Conservation (phyloP, 2,888 invertebrate species). For the Elysia crispata region DNA sequence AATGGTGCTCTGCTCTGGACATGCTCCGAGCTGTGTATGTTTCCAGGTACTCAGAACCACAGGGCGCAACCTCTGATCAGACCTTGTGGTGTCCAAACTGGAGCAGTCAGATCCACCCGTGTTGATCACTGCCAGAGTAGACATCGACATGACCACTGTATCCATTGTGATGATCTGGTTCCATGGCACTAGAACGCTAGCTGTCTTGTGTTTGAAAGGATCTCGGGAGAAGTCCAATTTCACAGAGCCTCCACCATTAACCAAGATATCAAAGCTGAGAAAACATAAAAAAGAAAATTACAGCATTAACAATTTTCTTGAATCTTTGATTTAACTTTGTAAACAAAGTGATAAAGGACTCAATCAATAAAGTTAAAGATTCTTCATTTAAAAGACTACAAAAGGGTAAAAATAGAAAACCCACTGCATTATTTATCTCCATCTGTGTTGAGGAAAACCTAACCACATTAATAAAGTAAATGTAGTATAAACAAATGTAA, state of each 20-base stretch:
- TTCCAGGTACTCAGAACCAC: conserved; percentile 76
- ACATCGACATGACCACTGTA: conserved; percentile 68
- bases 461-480: too few species aligned
- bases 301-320: neutral
- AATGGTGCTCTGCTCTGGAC: conserved; percentile 75
- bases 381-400: too few species aligned
- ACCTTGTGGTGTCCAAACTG: conserved; percentile 62
- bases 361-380: too few species aligned
- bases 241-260: conserved; percentile 98
- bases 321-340: neutral
- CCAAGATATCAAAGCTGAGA: conserved; percentile 96
- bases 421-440: too few species aligned
- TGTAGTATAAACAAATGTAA: too few species aligned
- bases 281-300: neutral
- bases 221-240: conserved; percentile 96
- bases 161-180: conserved; percentile 90
- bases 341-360: too few species aligned
- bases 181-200: conserved; percentile 85
- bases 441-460: too few species aligned
- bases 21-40: conserved; percentile 76
- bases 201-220: conserved; percentile 86
- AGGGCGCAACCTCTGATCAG: conserved; percentile 72
- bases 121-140: conserved; percentile 75
- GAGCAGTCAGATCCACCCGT: conserved; percentile 45
- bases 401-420: too few species aligned